These are phyloP conservation scores for Caenorhabditis sp. DNA, from an alignment of 2,888 invertebrate species.

Conservation along the genomic window DNA sequence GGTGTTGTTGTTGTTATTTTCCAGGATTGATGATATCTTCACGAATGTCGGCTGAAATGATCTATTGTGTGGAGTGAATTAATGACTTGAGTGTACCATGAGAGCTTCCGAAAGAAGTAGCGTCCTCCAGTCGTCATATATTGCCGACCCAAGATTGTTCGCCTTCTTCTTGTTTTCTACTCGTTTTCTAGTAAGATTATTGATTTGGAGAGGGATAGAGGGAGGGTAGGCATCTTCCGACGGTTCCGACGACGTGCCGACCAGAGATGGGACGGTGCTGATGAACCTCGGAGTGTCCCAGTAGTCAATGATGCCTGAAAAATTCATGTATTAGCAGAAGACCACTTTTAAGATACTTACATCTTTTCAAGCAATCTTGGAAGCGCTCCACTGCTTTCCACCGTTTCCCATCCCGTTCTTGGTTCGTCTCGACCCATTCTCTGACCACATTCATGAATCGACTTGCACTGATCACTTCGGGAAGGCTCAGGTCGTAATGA, in stretches of 20 bases:
- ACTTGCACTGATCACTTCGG: constrained; percentile 30
- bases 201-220: constrained; percentile 13
- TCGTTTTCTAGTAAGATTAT: background rate
- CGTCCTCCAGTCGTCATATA: constrained; percentile 36
- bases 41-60: constrained; percentile 5
- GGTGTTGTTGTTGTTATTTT: background rate
- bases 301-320: constrained; percentile 27
- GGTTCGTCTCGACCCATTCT: constrained; percentile 10
- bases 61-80: background rate
- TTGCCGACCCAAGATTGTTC: background rate
- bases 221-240: constrained; percentile 26
- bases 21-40: constrained; percentile 14
- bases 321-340: background rate
- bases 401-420: background rate
- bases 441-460: constrained; percentile 12
- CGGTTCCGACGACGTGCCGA: background rate
- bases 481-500: constrained; percentile 8
- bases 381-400: background rate
- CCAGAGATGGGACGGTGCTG: background rate
- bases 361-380: constrained; percentile 8
- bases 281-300: constrained; percentile 25
- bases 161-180: background rate
- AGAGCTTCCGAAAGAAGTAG: background rate
- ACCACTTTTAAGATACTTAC: background rate
- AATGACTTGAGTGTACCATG: background rate